phyloP scores from a whole-genome alignment of 2,113 vertebrate genomes.

The Gopherus evgoodei region DNA sequence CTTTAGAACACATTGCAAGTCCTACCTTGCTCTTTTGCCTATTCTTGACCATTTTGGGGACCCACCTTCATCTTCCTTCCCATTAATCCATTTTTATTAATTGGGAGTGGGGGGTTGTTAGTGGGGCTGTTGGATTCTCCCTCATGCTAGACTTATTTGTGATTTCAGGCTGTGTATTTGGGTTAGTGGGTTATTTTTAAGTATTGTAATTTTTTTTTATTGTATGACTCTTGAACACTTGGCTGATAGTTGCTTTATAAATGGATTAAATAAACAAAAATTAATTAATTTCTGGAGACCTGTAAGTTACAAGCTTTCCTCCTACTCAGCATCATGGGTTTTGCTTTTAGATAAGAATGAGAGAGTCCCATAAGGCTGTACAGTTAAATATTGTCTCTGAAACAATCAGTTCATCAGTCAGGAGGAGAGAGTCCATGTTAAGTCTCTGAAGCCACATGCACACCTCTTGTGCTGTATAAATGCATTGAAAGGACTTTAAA shows the following conservation, averaged over 20 bases:
- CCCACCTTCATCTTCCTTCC: not conserved
- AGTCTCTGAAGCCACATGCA: not conserved
- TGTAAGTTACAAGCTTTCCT: not conserved
- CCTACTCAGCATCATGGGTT: not conserved
- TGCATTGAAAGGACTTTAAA: not conserved
- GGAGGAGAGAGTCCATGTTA: accelerated
- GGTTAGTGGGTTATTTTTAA: not conserved
- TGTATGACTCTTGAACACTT: not conserved
- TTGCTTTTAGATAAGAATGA: not conserved
- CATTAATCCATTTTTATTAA: not conserved
- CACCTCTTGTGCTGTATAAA: not conserved
- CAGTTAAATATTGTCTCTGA: not conserved
- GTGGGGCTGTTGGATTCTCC: not conserved
- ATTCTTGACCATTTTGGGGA: not conserved
- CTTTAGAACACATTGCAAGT: not conserved
- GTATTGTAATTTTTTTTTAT: not conserved
- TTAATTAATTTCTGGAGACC: not conserved
- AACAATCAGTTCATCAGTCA: not conserved
- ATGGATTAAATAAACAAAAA: not conserved
- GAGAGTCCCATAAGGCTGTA: not conserved
- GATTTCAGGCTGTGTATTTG: slow-evolving; percentile 22
- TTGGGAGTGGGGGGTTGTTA: not conserved
- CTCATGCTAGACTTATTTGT: not conserved
- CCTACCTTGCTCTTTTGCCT: not conserved
- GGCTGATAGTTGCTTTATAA: not conserved